phyloP scores from a whole-genome alignment of 2,888 invertebrate genomes.

The Chalcosyrphus nemorum region DNA sequence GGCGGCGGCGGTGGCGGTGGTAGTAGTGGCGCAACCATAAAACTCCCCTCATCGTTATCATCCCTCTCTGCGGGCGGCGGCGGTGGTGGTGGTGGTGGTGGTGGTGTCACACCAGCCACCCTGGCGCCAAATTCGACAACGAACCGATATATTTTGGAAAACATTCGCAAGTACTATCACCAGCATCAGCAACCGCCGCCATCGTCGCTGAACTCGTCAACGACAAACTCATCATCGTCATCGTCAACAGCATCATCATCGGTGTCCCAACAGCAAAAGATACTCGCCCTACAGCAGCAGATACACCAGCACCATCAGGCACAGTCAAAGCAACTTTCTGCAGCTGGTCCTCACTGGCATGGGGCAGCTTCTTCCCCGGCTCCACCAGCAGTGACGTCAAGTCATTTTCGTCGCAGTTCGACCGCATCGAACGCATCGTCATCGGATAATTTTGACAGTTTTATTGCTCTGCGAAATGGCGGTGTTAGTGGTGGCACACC shows the following conservation, averaged over 20 bases:
- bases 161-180: slow-evolving; percentile 81
- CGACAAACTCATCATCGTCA: slow-evolving; percentile 75
- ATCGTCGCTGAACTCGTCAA: slow-evolving; percentile 77
- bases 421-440: slow-evolving; percentile 79
- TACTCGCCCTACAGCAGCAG: slow-evolving; percentile 69
- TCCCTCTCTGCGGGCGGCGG: slow-evolving; percentile 31
- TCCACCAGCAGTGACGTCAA: not conserved
- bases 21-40: slow-evolving; percentile 19
- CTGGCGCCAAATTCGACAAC: slow-evolving; percentile 69
- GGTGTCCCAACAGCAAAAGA: slow-evolving; percentile 77
- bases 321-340: slow-evolving; percentile 53
- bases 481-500: slow-evolving; percentile 16
- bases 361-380: not conserved
- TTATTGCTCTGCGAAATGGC: slow-evolving; percentile 78
- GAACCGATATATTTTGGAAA: slow-evolving; percentile 79
- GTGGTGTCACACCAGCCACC: slow-evolving; percentile 29
- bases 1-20: slow-evolving; percentile 40
- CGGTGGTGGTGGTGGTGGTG: slow-evolving; percentile 23
- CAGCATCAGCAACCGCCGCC: slow-evolving; percentile 75
- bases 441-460: slow-evolving; percentile 80
- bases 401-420: slow-evolving; percentile 77
- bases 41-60: slow-evolving; percentile 41
- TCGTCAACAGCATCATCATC: slow-evolving; percentile 80
- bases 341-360: slow-evolving; percentile 24
- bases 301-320: slow-evolving; percentile 62